Conservation (phyloP, 2,797 vertebrate genomes). For the Otolemur crassicaudatus region DNA sequence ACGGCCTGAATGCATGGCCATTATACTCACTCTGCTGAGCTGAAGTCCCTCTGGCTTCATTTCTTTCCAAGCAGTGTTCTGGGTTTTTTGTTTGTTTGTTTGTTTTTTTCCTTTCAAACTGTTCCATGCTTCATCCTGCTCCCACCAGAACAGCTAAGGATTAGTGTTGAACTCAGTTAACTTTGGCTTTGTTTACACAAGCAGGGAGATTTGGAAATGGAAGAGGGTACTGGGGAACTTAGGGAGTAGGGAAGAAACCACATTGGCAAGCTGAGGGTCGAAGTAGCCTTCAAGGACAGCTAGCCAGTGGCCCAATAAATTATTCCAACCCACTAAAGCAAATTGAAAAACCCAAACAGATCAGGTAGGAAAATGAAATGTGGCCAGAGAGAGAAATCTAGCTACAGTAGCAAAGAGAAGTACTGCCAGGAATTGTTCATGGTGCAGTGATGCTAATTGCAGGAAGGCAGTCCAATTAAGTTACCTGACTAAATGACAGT, state of each 20-base stretch:
- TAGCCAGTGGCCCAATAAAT: background rate
- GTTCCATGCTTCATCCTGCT: conserved; percentile 23
- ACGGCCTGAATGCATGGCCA: background rate
- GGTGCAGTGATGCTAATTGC: conserved; percentile 56
- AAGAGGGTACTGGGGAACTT: background rate
- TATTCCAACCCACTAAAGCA: conserved; percentile 19
- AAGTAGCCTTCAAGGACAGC: background rate
- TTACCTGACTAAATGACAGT: conserved; percentile 32
- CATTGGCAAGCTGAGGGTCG: background rate
- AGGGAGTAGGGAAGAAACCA: background rate
- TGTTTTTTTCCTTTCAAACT: background rate
- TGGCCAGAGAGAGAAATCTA: conserved; percentile 52
- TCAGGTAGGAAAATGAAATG: background rate
- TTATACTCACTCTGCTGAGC: conserved; percentile 38
- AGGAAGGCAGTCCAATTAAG: conserved; percentile 48
- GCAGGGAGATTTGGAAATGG: background rate
- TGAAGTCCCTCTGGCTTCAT: conserved; percentile 60
- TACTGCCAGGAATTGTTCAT: conserved; percentile 37
- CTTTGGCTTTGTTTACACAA: conserved; percentile 54
- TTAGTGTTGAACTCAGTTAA: conserved; percentile 21
- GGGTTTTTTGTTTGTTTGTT: background rate
- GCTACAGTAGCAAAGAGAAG: background rate
- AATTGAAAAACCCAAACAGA: conserved; percentile 38
- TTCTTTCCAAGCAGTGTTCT: background rate
- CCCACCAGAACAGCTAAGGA: conserved; percentile 8